phyloP scores from a whole-genome alignment of 2,888 invertebrate species.

The Pseudococcus jackbeardsleyi region DNA sequence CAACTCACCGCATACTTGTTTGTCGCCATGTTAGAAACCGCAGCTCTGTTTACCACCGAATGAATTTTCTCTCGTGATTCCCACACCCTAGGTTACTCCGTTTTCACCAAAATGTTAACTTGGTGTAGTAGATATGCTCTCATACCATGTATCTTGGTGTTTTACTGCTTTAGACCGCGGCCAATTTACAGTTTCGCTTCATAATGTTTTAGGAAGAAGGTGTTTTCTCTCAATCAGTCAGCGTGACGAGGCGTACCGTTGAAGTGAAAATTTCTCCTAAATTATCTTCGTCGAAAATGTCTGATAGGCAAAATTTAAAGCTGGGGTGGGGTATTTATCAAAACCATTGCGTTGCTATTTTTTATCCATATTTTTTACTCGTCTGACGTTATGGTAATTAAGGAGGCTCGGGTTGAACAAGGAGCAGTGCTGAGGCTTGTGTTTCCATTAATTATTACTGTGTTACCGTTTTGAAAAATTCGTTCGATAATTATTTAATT shows the following conservation, averaged over 20 bases:
- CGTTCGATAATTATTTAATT: neutral
- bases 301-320: neutral
- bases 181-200: neutral
- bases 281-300: neutral
- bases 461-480: neutral
- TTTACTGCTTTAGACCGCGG: neutral
- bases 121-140: neutral
- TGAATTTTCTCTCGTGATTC: conserved; percentile 13
- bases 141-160: neutral
- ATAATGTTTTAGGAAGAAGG: neutral
- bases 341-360: neutral
- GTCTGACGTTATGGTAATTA: conserved; percentile 22
- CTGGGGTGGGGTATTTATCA: neutral
- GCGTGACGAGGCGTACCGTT: neutral
- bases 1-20: conserved; percentile 1
- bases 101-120: neutral
- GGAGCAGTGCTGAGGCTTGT: neutral
- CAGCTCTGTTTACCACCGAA: neutral
- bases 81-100: neutral
- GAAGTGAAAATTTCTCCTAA: neutral
- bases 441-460: neutral
- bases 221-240: neutral
- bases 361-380: neutral
- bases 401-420: neutral
- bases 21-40: conserved; percentile 2